Conservation (phyloP, 2,113 vertebrate genomes). For the Chitala chitala region DNA sequence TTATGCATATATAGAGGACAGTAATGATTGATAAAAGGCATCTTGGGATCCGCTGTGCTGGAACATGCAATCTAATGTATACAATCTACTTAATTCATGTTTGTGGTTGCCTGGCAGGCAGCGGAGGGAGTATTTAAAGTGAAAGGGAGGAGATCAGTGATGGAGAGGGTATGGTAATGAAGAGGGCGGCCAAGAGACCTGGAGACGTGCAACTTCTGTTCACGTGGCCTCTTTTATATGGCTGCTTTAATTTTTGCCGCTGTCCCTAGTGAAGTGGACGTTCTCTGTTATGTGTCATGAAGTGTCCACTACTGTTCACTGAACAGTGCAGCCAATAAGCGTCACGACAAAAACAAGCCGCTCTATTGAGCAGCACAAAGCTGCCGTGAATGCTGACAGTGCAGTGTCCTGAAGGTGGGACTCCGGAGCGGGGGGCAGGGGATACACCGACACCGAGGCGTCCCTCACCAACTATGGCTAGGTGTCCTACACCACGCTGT, state of each 20-base stretch:
- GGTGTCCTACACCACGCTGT: neutral
- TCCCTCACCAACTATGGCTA: neutral
- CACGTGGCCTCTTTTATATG: neutral
- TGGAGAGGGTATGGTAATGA: neutral
- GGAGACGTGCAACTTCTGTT: too few relatives aligned
- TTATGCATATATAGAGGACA: too few relatives aligned
- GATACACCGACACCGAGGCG: neutral
- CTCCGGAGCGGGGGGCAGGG: neutral
- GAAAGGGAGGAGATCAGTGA: neutral
- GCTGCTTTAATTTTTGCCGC: neutral
- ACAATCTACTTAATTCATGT: too few relatives aligned
- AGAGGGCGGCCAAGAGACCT: too few relatives aligned
- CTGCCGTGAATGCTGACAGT: conserved; percentile 66
- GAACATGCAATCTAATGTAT: too few relatives aligned
- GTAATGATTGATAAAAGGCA: too few relatives aligned
- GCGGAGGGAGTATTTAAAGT: neutral
- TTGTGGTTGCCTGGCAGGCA: conserved; percentile 18
- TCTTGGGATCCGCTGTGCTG: too few relatives aligned
- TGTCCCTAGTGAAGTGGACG: neutral
- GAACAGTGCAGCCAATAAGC: conserved; percentile 66
- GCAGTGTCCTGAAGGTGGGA: conserved; percentile 56
- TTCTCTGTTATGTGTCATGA: too few relatives aligned
- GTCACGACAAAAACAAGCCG: conserved; percentile 69
- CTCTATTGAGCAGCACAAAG: conserved; percentile 67
- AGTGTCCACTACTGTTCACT: conserved; percentile 41